Evolutionary conservation across 2,797 vertebrate genomes (phyloP), one percentile per base, ranked within the genome.

Genomic region (Xiphophorus birchmanni): DNA sequence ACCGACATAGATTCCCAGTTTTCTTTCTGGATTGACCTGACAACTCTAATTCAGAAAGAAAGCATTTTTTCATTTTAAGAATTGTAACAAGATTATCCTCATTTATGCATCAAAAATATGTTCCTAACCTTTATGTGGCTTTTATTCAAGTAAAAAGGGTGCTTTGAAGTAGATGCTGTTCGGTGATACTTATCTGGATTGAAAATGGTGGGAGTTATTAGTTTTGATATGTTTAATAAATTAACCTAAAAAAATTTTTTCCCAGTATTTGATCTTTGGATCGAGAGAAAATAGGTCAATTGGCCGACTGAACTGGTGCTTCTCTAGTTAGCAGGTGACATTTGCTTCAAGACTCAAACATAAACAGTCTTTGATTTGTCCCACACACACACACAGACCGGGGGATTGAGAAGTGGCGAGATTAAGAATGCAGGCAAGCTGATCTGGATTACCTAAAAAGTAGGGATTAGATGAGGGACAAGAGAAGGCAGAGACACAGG

Each of bases 391-490:
- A 73, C 80, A 63, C 63, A 77, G 75, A 83, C 83, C 54, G 76
- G 80, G 84, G 93, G 92, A 95, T 94, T 93, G 93, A 91, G 88
- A 93, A 91, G 94, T 94, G 93, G 95, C 82, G 72, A 94, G 94
- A 95, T 96, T 95, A 95, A 92, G 93, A 93, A 93, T 89, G 88
- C 89, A 84, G 89, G 92, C 90, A 91, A 92, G 87, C 74, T 95
- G 94, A 95, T 93, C 93, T 91, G 94, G 95, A 95, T 95, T 96
- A 95, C 90, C 90, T 86, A 87, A 91, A 91, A 90, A 94, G 80
- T 76, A 83, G 73, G 89, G 94, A 95, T 95, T 95, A 95, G 93
- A 94, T 86, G 84, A 93, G 92, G 83, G 88, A 91, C 82, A 91
- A 85, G 91, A 90, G 91, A 81, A 87, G 85, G 85, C 78, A 86